A percentile compares a stretch with the other conserved stretches of the same genome.
Evolutionary conservation across 2,797 vertebrate genomes (phyloP).

Genomic region (Crenuchus spilurus): DNA sequence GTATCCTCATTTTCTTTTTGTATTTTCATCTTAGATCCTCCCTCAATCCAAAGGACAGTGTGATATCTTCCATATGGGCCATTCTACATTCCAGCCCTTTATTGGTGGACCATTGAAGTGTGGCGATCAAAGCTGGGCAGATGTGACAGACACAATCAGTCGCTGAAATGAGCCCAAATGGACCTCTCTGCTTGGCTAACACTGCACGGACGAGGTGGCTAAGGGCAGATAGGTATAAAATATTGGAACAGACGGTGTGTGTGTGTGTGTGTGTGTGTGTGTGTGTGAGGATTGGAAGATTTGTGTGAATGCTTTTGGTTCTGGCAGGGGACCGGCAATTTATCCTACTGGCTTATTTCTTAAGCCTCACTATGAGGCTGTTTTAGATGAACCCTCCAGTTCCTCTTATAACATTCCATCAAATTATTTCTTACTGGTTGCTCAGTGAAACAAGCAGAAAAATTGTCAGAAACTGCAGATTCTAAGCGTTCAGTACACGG

Average conservation of each 20-base stretch:
- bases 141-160: conserved; percentile 35
- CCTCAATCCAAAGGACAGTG: not conserved
- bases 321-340: not conserved
- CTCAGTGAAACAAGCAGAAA: too few species aligned
- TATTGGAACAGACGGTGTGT: conserved; percentile 11
- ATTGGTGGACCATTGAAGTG: conserved; percentile 15
- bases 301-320: not conserved
- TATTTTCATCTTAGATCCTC: not conserved
- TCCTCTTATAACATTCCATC: too few species aligned
- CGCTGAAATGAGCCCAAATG: conserved; percentile 23
- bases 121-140: conserved; percentile 24
- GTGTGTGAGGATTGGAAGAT: not conserved
- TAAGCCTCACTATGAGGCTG: not conserved
- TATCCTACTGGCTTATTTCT: not conserved
- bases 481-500: too few species aligned
- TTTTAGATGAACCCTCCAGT: not conserved
- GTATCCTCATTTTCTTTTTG: too few species aligned
- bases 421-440: too few species aligned
- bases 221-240: conserved; percentile 25
- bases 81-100: conserved; percentile 7
- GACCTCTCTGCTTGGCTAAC: conserved; percentile 23
- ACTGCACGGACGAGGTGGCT: not conserved
- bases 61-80: conserved; percentile 10
- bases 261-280: not conserved
- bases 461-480: too few species aligned